These are phyloP conservation scores for Clistopyga incitator DNA, from an alignment of 2,888 invertebrate genomes.

Conservation along the genomic window DNA sequence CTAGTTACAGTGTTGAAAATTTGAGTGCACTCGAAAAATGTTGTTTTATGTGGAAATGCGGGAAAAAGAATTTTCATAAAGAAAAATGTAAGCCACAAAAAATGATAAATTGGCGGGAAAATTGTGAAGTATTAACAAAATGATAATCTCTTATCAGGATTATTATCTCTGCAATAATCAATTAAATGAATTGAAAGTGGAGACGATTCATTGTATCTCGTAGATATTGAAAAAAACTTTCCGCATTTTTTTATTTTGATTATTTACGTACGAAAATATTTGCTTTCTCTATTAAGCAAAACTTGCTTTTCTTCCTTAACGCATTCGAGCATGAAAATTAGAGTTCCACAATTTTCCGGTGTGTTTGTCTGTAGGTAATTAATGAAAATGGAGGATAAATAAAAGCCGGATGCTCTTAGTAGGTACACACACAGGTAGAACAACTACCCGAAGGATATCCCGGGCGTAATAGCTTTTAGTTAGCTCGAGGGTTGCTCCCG, in stretches of 20 bases:
- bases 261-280: background rate
- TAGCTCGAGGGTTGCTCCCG: slow-evolving; percentile 53
- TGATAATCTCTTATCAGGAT: no score
- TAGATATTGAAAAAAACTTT: background rate
- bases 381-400: slow-evolving; percentile 34
- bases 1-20: no score
- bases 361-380: slow-evolving; percentile 41
- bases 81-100: no score
- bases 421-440: background rate
- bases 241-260: background rate
- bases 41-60: no score
- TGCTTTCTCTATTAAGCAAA: background rate
- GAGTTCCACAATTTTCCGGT: background rate
- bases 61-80: no score
- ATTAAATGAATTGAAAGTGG: background rate
- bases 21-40: no score
- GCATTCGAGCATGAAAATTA: background rate
- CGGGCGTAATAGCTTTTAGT: slow-evolving; percentile 62
- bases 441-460: slow-evolving; percentile 29
- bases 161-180: background rate
- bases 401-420: slow-evolving; percentile 23
- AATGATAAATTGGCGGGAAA: no score
- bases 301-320: background rate
- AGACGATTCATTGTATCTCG: background rate
- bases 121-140: no score